phyloP scores from a whole-genome alignment of 2,888 invertebrate species.

The Eupsilia transversa region DNA sequence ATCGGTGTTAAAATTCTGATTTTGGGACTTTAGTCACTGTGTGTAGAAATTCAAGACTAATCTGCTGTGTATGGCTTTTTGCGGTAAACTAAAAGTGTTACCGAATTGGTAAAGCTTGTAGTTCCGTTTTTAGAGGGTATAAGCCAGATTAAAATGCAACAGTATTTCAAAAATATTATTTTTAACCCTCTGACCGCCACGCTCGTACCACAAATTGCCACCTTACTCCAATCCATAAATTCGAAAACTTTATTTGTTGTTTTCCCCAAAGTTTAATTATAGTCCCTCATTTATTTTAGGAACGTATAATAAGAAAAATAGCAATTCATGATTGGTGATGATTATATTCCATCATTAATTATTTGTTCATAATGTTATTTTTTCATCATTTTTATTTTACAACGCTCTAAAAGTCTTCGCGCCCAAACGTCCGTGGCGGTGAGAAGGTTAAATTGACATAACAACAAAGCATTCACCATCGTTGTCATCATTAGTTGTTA shows the following conservation, averaged over 20 bases:
- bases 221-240: constrained; percentile 28
- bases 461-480: neutral
- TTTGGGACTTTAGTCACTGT: constrained; percentile 56
- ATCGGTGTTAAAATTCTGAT: constrained; percentile 63
- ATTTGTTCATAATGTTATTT: no score
- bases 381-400: neutral
- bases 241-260: neutral
- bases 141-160: constrained; percentile 44
- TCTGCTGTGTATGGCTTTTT: constrained; percentile 54
- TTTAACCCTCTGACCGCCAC: constrained; percentile 59
- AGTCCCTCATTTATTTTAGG: constrained; percentile 13
- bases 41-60: constrained; percentile 25
- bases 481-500: constrained; percentile 14
- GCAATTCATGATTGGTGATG: constrained; percentile 6
- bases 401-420: neutral
- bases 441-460: constrained; percentile 14
- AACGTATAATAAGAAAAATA: constrained; percentile 5
- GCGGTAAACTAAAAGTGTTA: constrained; percentile 58
- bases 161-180: constrained; percentile 48
- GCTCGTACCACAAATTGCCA: constrained; percentile 60
- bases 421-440: constrained; percentile 56
- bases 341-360: neutral
- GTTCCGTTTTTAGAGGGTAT: constrained; percentile 52
- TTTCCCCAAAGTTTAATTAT: neutral
- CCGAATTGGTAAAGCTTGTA: constrained; percentile 56